A percentile compares a stretch with the other conserved stretches of the same genome.
Conservation (phyloP, 2,888 invertebrate species). For the Lasius fuliginosus region DNA sequence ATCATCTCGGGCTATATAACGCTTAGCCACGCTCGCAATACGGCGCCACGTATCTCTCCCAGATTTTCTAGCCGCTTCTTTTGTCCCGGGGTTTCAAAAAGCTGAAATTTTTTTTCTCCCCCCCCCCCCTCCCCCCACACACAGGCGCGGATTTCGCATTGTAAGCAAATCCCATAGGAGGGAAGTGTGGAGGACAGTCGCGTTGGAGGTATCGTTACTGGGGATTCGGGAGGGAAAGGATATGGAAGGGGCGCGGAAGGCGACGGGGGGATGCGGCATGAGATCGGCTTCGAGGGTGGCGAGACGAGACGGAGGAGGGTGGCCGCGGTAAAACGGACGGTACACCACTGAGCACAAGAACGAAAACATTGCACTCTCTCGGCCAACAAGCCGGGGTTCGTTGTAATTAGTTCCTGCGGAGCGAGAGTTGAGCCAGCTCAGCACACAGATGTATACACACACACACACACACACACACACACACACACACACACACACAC, state of each 20-base stretch:
- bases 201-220: conserved; percentile 49
- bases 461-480: neutral
- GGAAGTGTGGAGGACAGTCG: conserved; percentile 50
- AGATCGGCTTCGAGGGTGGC: conserved; percentile 27
- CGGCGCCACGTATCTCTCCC: conserved; percentile 51
- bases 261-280: conserved; percentile 14
- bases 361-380: conserved; percentile 79
- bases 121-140: neutral
- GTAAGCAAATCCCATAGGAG: conserved; percentile 57
- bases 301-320: conserved; percentile 11
- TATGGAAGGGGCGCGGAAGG: neutral
- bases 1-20: conserved; percentile 34
- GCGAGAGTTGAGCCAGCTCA: conserved; percentile 77
- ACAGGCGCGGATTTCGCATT: conserved; percentile 52
- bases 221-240: conserved; percentile 13
- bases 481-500: neutral
- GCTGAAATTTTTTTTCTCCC: conserved; percentile 44
- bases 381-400: conserved; percentile 78
- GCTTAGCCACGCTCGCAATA: conserved; percentile 50
- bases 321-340: conserved; percentile 65
- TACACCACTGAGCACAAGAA: conserved; percentile 70
- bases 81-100: conserved; percentile 53
- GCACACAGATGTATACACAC: conserved; percentile 64
- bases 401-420: conserved; percentile 81
- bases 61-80: conserved; percentile 57